Base-by-base conservation (phyloP, 1,140 invertebrate species). In the Eumeta japonica region DNA sequence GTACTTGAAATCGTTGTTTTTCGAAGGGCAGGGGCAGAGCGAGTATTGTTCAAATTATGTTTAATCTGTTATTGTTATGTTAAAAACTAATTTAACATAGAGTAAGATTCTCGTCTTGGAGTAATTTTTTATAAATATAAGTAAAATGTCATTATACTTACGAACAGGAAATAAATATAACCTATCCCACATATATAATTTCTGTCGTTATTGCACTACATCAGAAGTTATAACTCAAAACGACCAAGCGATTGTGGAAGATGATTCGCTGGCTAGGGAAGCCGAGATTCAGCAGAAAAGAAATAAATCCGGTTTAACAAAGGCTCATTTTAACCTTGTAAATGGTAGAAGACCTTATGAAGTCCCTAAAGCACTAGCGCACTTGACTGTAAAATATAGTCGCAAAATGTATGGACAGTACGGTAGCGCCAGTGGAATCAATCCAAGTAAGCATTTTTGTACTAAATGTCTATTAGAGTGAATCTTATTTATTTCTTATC, bases 391-490 rank as follows among this genome's bases (percentile, higher is more conserved):
- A 3, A 74, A 74, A 40, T 70, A 70, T 36, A 53, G 64, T 35
- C 55, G 70, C 13, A 74, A 67, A 45, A 48, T 74, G 45, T 74
- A 67, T 50, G 70, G 70, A 19, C 66, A 60, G 35, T 74, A 71
- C 50, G 70, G 70, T 3, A 47, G 44, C 18, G 48, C 52, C 0
- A 74, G 66, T 52, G 70, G 70, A 12, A 56, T 71, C 3, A 66
- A 71, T 50, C 70, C 70, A 28, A 70, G 70, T 71, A 58, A 65
- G 55, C 54, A 17, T 33, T 19, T 16, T 16, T 32, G 13, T 35
- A 30, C 18, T 5, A 17, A 42, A 19, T 17, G 19, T 15, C 17
- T 5, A 20, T 39, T 30, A 19, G 18, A 19, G 7, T 15, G 15
- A 30, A 15, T 11, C n/a, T 14, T 30, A 13, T 3, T 33, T 10